phyloP scores from a whole-genome alignment of 2,888 invertebrate genomes.

The Chalcis sispes region DNA sequence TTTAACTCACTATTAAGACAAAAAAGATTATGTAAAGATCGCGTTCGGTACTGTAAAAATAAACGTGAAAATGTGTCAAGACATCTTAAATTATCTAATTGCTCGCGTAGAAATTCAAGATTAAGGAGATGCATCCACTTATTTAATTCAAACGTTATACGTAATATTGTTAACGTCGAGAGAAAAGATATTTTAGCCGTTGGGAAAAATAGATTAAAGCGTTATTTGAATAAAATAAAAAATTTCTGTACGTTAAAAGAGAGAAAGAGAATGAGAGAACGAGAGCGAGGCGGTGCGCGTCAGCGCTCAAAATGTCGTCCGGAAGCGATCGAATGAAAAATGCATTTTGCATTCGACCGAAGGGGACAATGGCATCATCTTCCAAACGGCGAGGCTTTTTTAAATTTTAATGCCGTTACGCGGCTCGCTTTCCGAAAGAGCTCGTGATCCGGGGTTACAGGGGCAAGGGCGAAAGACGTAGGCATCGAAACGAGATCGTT shows the following conservation, averaged over 20 bases:
- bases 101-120: too few relatives aligned
- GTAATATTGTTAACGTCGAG: too few relatives aligned
- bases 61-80: too few relatives aligned
- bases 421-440: slow-evolving; percentile 54
- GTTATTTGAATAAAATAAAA: slow-evolving; percentile 22
- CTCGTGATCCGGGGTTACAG: not conserved
- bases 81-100: too few relatives aligned
- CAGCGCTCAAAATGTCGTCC: not conserved
- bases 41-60: too few relatives aligned
- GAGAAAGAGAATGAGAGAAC: not conserved
- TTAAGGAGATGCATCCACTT: too few relatives aligned
- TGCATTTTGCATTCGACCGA: slow-evolving; percentile 64
- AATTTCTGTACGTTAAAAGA: not conserved
- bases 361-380: slow-evolving; percentile 52
- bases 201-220: slow-evolving; percentile 16
- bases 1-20: too few relatives aligned
- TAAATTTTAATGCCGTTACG: slow-evolving; percentile 73
- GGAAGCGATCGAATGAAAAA: slow-evolving; percentile 60
- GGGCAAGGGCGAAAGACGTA: slow-evolving; percentile 7
- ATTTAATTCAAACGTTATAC: too few relatives aligned
- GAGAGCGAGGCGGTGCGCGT: not conserved
- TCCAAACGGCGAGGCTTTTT: slow-evolving; percentile 58
- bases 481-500: slow-evolving; percentile 23
- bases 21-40: too few relatives aligned
- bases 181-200: slow-evolving; percentile 17